Evolutionary conservation across 2,113 vertebrate species (phyloP), one percentile per base, ranked within the genome.

Genomic region (Phainopepla nitens): DNA sequence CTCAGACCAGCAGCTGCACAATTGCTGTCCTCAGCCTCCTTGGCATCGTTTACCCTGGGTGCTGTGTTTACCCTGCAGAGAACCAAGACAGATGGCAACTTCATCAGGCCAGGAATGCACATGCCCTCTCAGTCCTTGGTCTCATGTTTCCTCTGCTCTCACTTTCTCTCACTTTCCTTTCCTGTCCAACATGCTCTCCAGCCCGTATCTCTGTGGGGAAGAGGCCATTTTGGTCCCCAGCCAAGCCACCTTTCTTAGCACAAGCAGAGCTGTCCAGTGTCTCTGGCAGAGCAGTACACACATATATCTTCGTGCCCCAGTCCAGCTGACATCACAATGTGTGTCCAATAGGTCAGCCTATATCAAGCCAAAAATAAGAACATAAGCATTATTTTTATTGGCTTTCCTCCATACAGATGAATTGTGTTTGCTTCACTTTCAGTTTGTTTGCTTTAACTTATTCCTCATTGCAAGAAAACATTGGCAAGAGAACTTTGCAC

Each of bases 391-490:
- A 89, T 93, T 96, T 89, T 88, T 76, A 69, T 61, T 95, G 64
- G 88, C 89, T 88, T 88, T 78, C 41, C 35, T 94, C 85, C 92
- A 78, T 0, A 2, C 47, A 78, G 47, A 36, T 75, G n/a, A 87
- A 83, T 41, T 81, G 44, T 65, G 75, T 77, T 96, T 88, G 68
- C 51, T 83, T 85, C 4, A 2, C 50, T 80, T 69, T 12, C 44
- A 6, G n/a, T 78, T 89, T 95, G 78, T 96, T 96, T 96, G 51
- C 71, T 94, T 94, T 95, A 90, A 91, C 84, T 96, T 92, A 10
- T 71, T 20, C 13, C n/a, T 94, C n/a, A 71, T 95, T 94, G 81
- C 60, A 94, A 82, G 65, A 90, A 95, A 94, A 31, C 42, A 68
- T 2, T 83, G 53, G 60, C 79, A 89, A 84, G 51, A 78, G 39